phyloP scores from a whole-genome alignment of 92 coral and sea anemone species.

The Palythoa caribaeorum region DNA sequence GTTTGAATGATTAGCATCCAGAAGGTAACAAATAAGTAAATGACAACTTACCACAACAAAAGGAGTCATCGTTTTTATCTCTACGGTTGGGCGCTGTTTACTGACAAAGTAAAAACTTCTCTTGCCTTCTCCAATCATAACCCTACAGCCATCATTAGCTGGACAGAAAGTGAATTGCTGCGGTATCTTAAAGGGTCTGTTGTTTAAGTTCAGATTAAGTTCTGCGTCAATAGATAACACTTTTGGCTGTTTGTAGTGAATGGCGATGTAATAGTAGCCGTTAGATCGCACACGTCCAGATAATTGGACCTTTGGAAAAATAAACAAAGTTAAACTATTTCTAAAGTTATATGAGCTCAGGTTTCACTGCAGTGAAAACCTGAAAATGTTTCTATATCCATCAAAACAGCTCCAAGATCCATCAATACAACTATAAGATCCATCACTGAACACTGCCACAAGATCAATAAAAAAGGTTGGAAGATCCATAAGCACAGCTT shows the following conservation, averaged over 20 bases:
- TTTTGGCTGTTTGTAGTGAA: constrained; percentile 70
- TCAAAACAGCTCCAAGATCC: neutral
- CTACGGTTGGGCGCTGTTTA: constrained; percentile 38
- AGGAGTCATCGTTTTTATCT: constrained; percentile 12
- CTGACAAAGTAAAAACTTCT: neutral
- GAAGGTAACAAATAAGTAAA: neutral
- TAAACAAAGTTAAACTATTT: neutral
- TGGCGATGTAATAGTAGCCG: constrained; percentile 64
- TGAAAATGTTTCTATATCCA: neutral
- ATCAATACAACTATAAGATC: neutral
- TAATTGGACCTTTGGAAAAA: constrained; percentile 10
- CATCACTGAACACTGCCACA: too few relatives aligned
- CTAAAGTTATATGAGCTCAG: neutral
- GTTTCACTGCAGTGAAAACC: neutral
- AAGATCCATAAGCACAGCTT: neutral
- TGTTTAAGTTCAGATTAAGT: constrained; percentile 38
- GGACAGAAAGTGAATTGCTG: constrained; percentile 73
- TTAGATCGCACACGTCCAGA: constrained; percentile 52
- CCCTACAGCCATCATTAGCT: constrained; percentile 74
- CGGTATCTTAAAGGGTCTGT: constrained; percentile 53
- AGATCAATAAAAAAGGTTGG: too few relatives aligned
- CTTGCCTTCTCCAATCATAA: constrained; percentile 41
- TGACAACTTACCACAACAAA: constrained; percentile 34
- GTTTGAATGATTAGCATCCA: too few relatives aligned
- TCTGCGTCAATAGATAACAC: constrained; percentile 60